Conservation (phyloP, 2,797 vertebrate species). For the Hippopotamyrus pictus region DNA sequence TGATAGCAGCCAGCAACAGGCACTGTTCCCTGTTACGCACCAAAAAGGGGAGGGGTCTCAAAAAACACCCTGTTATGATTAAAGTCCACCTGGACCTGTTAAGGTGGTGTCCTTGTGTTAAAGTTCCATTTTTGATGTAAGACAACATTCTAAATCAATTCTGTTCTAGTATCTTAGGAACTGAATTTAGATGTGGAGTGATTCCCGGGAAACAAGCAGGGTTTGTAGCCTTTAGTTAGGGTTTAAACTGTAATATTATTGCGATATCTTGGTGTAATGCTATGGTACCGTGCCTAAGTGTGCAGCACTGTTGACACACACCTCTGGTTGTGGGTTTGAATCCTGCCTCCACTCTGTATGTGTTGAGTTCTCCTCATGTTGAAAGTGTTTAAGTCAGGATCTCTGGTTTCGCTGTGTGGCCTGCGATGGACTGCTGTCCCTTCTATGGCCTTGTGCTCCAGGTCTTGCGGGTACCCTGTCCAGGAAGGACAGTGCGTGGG, state of each 20-base stretch:
- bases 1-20: slow-evolving; percentile 1
- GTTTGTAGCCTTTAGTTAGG: neutral
- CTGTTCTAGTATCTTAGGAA: neutral
- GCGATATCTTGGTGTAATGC: neutral
- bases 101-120: neutral
- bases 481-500: neutral
- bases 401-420: neutral
- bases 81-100: neutral
- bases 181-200: neutral
- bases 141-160: neutral
- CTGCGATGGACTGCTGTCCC: neutral
- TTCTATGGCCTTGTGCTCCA: neutral
- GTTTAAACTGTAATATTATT: neutral
- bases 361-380: neutral
- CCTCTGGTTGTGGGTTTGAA: neutral
- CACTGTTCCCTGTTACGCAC: neutral
- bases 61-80: neutral
- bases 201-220: neutral
- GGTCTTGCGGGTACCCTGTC: neutral
- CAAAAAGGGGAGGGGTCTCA: neutral
- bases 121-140: neutral
- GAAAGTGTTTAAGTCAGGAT: neutral
- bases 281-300: neutral
- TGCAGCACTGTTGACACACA: neutral
- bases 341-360: neutral